phyloP scores from a whole-genome alignment of 2,113 vertebrate species.

The Danio rerio region DNA sequence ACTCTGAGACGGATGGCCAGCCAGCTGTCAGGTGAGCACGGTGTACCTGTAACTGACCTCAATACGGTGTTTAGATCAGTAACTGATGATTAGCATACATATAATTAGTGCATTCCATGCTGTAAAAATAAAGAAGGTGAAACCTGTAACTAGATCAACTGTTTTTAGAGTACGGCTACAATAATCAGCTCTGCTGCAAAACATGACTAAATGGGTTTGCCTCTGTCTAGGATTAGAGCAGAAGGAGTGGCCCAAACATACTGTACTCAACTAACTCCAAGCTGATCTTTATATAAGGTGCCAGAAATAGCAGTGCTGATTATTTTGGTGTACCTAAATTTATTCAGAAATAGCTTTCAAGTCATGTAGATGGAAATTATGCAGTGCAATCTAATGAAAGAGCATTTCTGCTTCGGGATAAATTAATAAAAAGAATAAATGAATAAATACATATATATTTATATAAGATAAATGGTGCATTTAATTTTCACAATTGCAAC shows the following conservation, averaged over 20 bases:
- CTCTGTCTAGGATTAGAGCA: neutral
- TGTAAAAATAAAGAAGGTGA: slow-evolving; percentile 28
- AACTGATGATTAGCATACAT: neutral
- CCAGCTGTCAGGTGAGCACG: slow-evolving; percentile 76
- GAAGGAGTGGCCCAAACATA: slow-evolving; percentile 20
- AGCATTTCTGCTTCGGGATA: neutral
- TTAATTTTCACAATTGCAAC: neutral
- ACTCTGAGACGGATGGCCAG: slow-evolving; percentile 91
- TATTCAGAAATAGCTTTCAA: neutral
- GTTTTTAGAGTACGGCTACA: neutral
- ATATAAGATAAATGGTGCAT: neutral
- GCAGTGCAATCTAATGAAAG: neutral
- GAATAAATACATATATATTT: too few species aligned
- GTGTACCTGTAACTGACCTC: neutral
- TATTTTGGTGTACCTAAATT: neutral
- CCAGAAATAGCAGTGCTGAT: slow-evolving; percentile 9
- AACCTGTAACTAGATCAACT: slow-evolving; percentile 14
- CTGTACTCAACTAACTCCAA: slow-evolving; percentile 8
- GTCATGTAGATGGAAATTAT: too few species aligned
- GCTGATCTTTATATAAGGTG: neutral
- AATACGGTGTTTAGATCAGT: neutral
- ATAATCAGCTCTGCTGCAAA: slow-evolving; percentile 12
- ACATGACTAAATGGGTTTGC: slow-evolving; percentile 1
- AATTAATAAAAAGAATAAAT: neutral
- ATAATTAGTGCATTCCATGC: neutral